Conservation (phyloP, 2,888 invertebrate species). For the Nomada ruficornis region DNA sequence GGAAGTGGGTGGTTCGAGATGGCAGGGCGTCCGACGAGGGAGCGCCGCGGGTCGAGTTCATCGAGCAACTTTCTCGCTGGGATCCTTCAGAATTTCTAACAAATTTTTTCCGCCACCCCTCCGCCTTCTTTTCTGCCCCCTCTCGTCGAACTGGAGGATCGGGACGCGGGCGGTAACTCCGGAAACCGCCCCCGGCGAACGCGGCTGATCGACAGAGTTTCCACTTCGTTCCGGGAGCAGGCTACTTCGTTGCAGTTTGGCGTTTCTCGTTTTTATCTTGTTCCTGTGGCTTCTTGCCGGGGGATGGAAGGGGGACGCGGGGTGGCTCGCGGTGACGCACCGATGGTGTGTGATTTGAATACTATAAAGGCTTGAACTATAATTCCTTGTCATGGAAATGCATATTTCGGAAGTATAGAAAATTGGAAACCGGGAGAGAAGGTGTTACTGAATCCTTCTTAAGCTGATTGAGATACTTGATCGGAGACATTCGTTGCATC, state of each 20-base stretch:
- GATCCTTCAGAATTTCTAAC: constrained; percentile 62
- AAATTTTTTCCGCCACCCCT: constrained; percentile 40
- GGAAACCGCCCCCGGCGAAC: constrained; percentile 28
- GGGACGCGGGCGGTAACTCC: constrained; percentile 23
- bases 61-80: constrained; percentile 40
- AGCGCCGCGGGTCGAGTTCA: constrained; percentile 38
- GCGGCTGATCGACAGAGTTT: constrained; percentile 11
- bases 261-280: not conserved
- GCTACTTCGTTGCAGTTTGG: not conserved
- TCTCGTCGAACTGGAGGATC: not conserved
- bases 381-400: too few species aligned
- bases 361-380: too few species aligned
- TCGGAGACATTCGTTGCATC: too few species aligned
- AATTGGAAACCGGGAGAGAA: too few species aligned
- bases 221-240: not conserved
- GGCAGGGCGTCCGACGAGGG: constrained; percentile 24
- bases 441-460: too few species aligned
- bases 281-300: not conserved
- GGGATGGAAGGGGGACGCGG: not conserved
- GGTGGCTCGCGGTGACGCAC: not conserved
- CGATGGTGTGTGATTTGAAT: not conserved
- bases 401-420: too few species aligned
- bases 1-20: constrained; percentile 5
- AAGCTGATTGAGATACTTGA: too few species aligned
- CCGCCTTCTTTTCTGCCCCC: not conserved